A percentile compares a stretch with the other conserved stretches of the same genome.
Evolutionary conservation across 1,140 invertebrate genomes (phyloP).

Genomic region (Eulimnadia texana): DNA sequence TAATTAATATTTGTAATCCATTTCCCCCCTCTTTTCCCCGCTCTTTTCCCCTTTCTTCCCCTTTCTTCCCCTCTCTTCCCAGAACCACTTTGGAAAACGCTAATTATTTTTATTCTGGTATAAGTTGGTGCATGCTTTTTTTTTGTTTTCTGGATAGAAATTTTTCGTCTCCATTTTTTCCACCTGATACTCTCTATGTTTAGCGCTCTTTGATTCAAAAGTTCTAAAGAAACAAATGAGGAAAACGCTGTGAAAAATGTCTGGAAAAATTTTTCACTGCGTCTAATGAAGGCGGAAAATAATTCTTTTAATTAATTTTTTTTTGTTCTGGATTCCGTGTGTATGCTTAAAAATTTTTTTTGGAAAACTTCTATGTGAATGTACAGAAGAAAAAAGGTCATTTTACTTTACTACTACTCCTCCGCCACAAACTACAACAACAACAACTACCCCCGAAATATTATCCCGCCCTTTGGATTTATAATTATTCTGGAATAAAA

Average conservation of each 20-base stretch:
- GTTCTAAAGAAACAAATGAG: no score
- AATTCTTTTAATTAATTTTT: not conserved
- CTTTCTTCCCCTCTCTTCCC: no score
- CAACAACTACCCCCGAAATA: no score
- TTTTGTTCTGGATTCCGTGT: no score
- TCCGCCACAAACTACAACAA: no score
- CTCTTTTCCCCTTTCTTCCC: not conserved
- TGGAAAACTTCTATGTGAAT: not conserved
- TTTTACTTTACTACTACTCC: not conserved
- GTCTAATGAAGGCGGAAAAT: not conserved
- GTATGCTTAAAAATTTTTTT: slow-evolving; percentile 4
- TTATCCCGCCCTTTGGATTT: no score
- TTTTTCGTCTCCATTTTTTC: no score
- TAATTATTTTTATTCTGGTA: not conserved
- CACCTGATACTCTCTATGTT: not conserved
- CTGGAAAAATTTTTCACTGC: slow-evolving; percentile 2
- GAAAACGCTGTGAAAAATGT: not conserved
- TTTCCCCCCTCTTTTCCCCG: not conserved
- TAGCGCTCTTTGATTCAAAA: no score
- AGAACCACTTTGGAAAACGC: no score
- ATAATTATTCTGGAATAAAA: slow-evolving; percentile 10
- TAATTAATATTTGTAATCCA: not conserved
- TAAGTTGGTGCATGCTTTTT: not conserved
- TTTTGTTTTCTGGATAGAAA: not conserved
- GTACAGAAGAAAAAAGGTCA: not conserved